These are phyloP conservation scores for Halcyon badia DNA, from an alignment of 2,797 vertebrate genomes.

Conservation along the genomic window DNA sequence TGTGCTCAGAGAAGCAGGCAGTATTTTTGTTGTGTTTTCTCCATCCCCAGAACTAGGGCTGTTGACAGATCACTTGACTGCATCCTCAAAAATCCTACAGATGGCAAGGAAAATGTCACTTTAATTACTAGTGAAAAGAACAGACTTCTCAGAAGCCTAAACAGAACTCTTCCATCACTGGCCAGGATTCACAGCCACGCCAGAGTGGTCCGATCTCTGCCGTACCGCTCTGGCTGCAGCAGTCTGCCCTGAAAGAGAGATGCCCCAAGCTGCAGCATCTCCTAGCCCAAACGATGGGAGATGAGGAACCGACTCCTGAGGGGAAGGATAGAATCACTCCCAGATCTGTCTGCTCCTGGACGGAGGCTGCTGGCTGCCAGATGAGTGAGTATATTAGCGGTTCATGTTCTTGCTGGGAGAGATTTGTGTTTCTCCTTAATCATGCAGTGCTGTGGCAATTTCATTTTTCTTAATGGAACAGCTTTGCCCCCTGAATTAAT, in stretches of 20 bases:
- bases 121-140: conserved; percentile 43
- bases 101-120: conserved; percentile 65
- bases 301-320: accelerated
- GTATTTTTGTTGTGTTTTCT: neutral
- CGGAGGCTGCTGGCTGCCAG: neutral
- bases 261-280: neutral
- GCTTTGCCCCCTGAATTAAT: neutral
- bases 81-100: conserved; percentile 45
- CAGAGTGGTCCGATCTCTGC: accelerated
- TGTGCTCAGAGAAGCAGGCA: neutral
- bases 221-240: neutral
- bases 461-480: conserved; percentile 9
- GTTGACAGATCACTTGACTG: conserved; percentile 29
- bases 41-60: neutral
- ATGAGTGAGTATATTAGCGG: accelerated
- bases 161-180: neutral
- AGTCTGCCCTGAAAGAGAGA: neutral
- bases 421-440: neutral
- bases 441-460: neutral
- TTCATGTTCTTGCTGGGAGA: neutral
- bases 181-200: neutral
- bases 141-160: neutral
- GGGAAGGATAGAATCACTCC: neutral
- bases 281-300: neutral
- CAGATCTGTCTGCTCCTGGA: neutral